A percentile compares a stretch with the other conserved stretches of the same genome.
Conservation (phyloP, 2,113 vertebrate genomes). For the Plotosus lineatus region DNA sequence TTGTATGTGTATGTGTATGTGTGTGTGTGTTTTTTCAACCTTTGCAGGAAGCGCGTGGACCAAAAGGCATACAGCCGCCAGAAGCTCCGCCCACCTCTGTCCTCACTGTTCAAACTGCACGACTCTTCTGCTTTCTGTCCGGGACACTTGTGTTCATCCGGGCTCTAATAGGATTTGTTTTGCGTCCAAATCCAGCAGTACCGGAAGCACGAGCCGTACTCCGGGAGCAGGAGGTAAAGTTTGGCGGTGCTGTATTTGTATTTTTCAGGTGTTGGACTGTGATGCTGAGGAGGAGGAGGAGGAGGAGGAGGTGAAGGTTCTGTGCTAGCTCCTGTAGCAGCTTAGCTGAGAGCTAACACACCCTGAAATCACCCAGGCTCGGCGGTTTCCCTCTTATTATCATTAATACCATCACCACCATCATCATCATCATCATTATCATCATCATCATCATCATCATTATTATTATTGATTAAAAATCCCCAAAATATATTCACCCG, state of each 20-base stretch:
- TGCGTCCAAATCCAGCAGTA: not conserved
- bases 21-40: not conserved
- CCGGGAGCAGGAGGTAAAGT: constrained; percentile 14
- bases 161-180: not conserved
- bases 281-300: not conserved
- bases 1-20: too few relatives aligned
- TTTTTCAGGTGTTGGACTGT: not conserved
- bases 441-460: too few relatives aligned
- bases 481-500: too few relatives aligned
- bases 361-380: not conserved
- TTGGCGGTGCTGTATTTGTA: not conserved
- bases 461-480: too few relatives aligned
- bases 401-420: not conserved
- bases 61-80: not conserved
- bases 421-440: too few relatives aligned
- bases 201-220: not conserved
- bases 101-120: not conserved
- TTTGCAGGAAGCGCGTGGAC: not conserved
- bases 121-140: not conserved
- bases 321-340: not conserved
- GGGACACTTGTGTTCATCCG: not conserved
- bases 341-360: constrained; percentile 22
- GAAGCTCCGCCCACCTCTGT: constrained; percentile 25
- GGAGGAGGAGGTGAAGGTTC: not conserved
- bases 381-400: not conserved